Evolutionary conservation across 2,113 vertebrate species (phyloP).

Genomic region (Struthio camelus): DNA sequence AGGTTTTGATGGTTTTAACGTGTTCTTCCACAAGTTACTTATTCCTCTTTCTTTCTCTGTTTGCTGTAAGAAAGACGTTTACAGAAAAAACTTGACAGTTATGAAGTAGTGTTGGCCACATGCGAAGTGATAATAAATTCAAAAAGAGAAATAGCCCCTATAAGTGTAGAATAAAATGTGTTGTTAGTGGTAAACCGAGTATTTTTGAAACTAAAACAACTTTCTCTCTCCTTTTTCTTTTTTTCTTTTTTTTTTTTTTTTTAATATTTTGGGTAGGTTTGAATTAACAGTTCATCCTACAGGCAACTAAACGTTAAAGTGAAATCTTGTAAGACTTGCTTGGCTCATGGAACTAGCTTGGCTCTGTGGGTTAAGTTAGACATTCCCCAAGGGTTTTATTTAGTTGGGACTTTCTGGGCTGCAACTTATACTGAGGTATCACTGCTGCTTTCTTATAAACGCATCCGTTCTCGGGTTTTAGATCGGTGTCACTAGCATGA

Average conservation of each 20-base stretch:
- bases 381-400: background rate
- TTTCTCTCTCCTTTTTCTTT: background rate
- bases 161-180: background rate
- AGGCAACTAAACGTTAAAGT: slow-evolving; percentile 2
- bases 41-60: background rate
- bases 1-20: background rate
- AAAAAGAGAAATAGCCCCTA: background rate
- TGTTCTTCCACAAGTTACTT: background rate
- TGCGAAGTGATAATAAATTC: background rate
- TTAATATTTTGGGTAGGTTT: slow-evolving; percentile 5
- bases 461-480: background rate
- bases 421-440: background rate
- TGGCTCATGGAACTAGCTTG: background rate
- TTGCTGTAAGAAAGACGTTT: background rate
- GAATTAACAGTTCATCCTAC: background rate
- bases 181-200: background rate
- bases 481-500: background rate
- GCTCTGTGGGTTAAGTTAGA: background rate
- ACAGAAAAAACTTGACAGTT: background rate
- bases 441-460: background rate
- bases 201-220: slow-evolving; percentile 17
- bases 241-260: background rate
- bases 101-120: background rate
- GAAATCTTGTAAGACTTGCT: background rate
- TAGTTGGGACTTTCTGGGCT: background rate